phyloP scores from a whole-genome alignment of 2,888 invertebrate species.

The Sussaba pulchella region DNA sequence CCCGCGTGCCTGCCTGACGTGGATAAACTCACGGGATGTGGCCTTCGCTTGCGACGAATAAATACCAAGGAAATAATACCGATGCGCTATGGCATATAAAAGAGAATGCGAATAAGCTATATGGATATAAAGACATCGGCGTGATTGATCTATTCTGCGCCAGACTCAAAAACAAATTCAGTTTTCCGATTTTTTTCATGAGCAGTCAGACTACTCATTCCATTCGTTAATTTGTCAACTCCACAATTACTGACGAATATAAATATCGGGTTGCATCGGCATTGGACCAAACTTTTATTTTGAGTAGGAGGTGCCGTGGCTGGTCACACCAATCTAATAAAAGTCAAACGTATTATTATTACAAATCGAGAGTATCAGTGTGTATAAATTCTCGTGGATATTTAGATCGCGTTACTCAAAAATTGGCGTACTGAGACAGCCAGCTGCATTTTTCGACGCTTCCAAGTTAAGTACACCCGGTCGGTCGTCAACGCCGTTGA shows the following conservation, averaged over 20 bases:
- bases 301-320: too few relatives aligned
- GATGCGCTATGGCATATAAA: background rate
- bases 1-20: constrained; percentile 17
- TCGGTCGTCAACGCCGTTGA: constrained; percentile 11
- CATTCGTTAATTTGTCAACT: too few relatives aligned
- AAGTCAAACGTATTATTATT: too few relatives aligned
- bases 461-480: background rate
- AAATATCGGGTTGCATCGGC: background rate
- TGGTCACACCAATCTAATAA: too few relatives aligned
- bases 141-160: background rate
- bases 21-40: constrained; percentile 34
- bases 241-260: too few relatives aligned
- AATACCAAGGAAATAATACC: background rate
- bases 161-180: too few relatives aligned
- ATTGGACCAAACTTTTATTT: too few relatives aligned
- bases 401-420: background rate
- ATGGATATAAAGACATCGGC: background rate
- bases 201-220: too few relatives aligned
- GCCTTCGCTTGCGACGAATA: background rate
- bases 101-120: background rate
- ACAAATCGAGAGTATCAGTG: too few relatives aligned
- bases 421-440: background rate
- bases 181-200: too few relatives aligned
- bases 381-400: background rate
- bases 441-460: constrained; percentile 10